phyloP scores from a whole-genome alignment of 2,113 vertebrate species.

The Prunella himalayana region DNA sequence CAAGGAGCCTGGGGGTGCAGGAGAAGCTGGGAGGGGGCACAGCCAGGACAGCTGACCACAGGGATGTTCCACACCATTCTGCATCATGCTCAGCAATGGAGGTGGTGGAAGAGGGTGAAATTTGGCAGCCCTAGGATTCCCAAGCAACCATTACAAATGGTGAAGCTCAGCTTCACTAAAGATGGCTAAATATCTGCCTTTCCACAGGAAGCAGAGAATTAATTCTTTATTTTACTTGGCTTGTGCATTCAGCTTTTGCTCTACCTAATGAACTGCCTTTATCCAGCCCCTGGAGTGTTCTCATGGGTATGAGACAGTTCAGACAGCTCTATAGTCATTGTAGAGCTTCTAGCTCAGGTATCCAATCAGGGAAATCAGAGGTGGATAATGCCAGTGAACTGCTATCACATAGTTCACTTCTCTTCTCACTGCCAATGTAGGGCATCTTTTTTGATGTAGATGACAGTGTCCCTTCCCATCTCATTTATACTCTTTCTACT shows the following conservation, averaged over 20 bases:
- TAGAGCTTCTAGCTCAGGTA: neutral
- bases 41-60: neutral
- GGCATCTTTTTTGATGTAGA: neutral
- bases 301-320: neutral
- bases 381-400: neutral
- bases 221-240: neutral
- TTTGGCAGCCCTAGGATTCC: neutral
- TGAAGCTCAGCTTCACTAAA: neutral
- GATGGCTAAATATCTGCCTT: neutral
- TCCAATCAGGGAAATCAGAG: neutral
- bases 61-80: rapidly evolving
- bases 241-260: neutral
- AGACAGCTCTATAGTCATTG: neutral
- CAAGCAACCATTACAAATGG: neutral
- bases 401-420: neutral
- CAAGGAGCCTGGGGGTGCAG: neutral
- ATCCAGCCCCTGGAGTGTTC: neutral
- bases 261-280: neutral
- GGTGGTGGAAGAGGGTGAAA: rapidly evolving
- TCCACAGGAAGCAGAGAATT: neutral
- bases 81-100: too few relatives aligned
- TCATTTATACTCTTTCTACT: neutral
- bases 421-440: neutral
- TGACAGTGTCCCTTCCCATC: neutral
- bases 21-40: neutral